Evolutionary conservation across 2,113 vertebrate species (phyloP).

Genomic region (Mustela lutreola): DNA sequence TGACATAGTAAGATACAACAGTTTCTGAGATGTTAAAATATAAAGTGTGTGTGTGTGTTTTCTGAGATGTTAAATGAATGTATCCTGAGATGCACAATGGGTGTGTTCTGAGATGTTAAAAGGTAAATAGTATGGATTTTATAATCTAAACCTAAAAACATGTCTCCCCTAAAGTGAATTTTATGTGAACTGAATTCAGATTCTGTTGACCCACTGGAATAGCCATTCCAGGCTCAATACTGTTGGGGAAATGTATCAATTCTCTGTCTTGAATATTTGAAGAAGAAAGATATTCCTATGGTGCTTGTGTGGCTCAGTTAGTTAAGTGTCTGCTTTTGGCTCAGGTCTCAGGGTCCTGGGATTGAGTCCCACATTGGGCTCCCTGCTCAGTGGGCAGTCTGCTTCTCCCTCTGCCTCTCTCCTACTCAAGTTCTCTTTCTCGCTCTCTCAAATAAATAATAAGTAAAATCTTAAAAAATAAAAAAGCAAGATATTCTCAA

Average conservation of each 20-base stretch:
- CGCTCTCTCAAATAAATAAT: neutral
- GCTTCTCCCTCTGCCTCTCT: neutral
- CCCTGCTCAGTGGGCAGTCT: neutral
- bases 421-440: neutral
- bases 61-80: neutral
- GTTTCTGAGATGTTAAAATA: neutral
- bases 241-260: conserved; percentile 7
- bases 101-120: neutral
- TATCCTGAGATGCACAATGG: neutral
- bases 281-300: neutral
- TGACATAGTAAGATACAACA: neutral
- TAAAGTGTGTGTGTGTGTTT: neutral
- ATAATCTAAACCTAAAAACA: neutral
- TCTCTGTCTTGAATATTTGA: neutral
- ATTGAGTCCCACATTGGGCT: neutral
- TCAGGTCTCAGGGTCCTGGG: neutral
- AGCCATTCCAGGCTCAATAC: neutral
- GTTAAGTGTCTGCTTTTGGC: neutral
- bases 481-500: neutral
- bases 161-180: neutral
- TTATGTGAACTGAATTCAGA: neutral
- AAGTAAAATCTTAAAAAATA: neutral
- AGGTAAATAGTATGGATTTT: neutral
- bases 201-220: neutral
- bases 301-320: neutral